Evolutionary conservation across 30 jellyfish, hydroid and myxozoan species (phyloP).

Genomic region (Catostylus mosaicus): DNA sequence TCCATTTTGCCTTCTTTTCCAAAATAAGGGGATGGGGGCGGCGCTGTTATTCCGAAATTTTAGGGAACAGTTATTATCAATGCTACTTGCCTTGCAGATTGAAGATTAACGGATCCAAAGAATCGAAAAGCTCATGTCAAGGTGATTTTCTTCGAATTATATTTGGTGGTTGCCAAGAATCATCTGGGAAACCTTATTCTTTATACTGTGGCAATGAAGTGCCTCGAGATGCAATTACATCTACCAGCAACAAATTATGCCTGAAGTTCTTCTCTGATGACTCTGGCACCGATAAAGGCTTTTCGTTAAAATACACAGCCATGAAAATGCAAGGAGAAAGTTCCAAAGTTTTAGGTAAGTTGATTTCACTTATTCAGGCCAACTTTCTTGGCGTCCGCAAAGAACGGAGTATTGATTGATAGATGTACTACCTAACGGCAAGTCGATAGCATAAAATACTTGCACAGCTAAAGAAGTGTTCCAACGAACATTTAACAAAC

Average conservation of each 20-base stretch:
- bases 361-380: no score
- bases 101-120: constrained; percentile 23
- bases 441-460: no score
- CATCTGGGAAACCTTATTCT: constrained; percentile 21
- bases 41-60: neutral
- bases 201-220: constrained; percentile 70
- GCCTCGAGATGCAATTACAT: constrained; percentile 54
- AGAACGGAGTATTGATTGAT: neutral
- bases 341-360: constrained; percentile 55
- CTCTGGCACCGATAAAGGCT: constrained; percentile 67
- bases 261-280: constrained; percentile 80
- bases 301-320: constrained; percentile 60
- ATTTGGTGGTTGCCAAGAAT: constrained; percentile 79
- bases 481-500: no score
- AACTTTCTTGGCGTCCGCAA: neutral
- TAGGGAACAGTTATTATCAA: neutral
- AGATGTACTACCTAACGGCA: no score
- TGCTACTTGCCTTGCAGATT: constrained; percentile 4
- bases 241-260: constrained; percentile 78
- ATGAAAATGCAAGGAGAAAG: constrained; percentile 2
- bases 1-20: neutral
- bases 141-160: constrained; percentile 83
- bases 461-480: no score
- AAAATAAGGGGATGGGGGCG: neutral
- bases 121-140: constrained; percentile 43